A percentile compares a stretch with the other conserved stretches of the same genome.
Evolutionary conservation across 2,113 vertebrate genomes (phyloP).

Genomic region (Hyaena hyaena): DNA sequence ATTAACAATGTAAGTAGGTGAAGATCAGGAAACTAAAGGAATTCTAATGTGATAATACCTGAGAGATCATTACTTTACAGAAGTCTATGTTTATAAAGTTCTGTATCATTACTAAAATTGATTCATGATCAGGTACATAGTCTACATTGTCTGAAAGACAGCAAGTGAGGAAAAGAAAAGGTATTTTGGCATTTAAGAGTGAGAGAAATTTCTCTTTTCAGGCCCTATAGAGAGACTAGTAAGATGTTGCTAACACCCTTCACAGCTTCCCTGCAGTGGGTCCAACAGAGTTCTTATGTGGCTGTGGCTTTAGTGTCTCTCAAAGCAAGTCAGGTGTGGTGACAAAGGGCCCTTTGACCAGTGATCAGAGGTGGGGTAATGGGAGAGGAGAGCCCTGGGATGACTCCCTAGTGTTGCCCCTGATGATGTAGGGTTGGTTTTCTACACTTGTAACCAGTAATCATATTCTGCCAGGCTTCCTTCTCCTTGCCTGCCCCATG

Average conservation of each 20-base stretch:
- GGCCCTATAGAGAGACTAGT: neutral
- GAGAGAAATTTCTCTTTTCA: neutral
- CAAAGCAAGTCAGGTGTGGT: neutral
- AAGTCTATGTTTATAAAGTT: neutral
- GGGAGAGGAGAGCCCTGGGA: neutral
- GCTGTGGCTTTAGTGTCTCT: neutral
- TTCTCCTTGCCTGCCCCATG: neutral
- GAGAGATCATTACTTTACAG: neutral
- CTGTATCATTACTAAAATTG: neutral
- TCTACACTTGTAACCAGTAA: neutral
- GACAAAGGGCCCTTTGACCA: neutral
- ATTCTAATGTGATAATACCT: neutral
- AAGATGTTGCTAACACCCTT: neutral
- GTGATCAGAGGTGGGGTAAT: neutral
- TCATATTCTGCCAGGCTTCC: neutral
- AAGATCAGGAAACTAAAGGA: neutral
- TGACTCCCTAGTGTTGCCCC: neutral
- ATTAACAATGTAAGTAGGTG: neutral
- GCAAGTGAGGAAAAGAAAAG: neutral
- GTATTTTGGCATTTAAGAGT: neutral
- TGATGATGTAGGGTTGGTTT: neutral
- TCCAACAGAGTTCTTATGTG: neutral
- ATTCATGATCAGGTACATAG: neutral
- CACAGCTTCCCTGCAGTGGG: neutral
- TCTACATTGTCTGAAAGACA: conserved; percentile 16